Percentiles rank a stretch among this genome's conserved stretches.
phyloP scores from a whole-genome alignment of 2,113 vertebrate genomes.

The Galemys pyrenaicus region DNA sequence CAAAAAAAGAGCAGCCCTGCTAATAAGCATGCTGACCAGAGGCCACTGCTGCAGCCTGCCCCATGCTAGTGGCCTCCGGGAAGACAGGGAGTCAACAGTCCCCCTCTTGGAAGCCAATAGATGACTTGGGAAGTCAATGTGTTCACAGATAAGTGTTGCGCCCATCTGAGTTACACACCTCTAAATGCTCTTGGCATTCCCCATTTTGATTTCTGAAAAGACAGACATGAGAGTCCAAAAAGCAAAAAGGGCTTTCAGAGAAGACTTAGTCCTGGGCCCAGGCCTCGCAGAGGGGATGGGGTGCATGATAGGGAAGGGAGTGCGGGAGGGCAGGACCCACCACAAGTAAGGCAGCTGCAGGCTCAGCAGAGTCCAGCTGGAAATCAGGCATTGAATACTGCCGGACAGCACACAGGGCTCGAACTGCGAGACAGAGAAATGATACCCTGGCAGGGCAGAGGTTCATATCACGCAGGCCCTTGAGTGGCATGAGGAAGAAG shows the following conservation, averaged over 20 bases:
- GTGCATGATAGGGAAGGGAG: background rate
- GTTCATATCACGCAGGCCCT: background rate
- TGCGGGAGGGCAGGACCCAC: background rate
- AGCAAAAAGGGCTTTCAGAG: background rate
- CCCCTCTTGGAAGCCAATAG: background rate
- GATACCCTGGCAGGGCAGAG: background rate
- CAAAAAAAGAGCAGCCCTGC: background rate
- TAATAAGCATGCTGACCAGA: background rate
- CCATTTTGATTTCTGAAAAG: conserved; percentile 4
- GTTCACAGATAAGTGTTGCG: background rate
- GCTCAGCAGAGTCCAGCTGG: background rate
- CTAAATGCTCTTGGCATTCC: background rate
- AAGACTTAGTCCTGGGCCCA: background rate
- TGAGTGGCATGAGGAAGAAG: background rate
- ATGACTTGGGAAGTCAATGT: background rate
- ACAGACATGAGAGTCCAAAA: background rate
- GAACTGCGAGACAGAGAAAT: background rate
- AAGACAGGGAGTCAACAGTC: background rate
- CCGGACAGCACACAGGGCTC: background rate
- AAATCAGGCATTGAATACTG: background rate
- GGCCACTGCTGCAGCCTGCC: background rate
- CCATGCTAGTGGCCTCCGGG: background rate
- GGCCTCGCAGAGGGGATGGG: background rate
- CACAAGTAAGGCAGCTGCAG: background rate
- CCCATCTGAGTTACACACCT: background rate